Evolutionary conservation across 2,888 invertebrate genomes (phyloP).

Genomic region (Plebejus anna): DNA sequence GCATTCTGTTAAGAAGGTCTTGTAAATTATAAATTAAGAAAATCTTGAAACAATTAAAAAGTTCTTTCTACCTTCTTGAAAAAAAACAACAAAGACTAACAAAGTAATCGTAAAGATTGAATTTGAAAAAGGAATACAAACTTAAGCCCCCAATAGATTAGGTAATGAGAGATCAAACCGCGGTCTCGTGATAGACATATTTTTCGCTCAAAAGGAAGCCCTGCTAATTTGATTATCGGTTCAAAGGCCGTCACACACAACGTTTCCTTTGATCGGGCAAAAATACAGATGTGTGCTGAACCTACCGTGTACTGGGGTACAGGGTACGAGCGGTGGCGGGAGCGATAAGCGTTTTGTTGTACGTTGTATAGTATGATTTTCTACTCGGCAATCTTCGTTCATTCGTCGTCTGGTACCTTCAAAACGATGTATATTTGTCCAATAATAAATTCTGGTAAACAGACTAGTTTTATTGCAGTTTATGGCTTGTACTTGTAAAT

Average conservation of each 20-base stretch:
- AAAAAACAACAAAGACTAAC: neutral
- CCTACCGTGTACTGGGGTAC: constrained; percentile 49
- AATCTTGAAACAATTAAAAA: too few relatives aligned
- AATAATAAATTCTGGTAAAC: too few relatives aligned
- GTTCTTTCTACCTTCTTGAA: neutral
- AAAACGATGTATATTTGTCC: too few relatives aligned
- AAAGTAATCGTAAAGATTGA: neutral
- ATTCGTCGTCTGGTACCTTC: too few relatives aligned
- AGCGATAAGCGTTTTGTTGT: constrained; percentile 32
- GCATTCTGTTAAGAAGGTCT: too few relatives aligned
- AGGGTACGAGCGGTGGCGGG: constrained; percentile 35
- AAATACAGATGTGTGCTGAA: constrained; percentile 74
- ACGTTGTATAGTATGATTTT: neutral
- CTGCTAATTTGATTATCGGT: constrained; percentile 78
- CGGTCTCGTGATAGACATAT: constrained; percentile 71
- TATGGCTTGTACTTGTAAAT: too few relatives aligned
- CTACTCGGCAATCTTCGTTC: too few relatives aligned
- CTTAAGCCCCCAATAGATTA: constrained; percentile 19
- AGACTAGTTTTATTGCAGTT: too few relatives aligned
- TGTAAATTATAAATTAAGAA: too few relatives aligned
- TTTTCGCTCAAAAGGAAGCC: constrained; percentile 78
- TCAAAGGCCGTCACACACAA: constrained; percentile 75
- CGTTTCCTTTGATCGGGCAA: constrained; percentile 75
- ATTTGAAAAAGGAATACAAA: neutral
- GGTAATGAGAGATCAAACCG: constrained; percentile 19